phyloP scores from a whole-genome alignment of 23 tunicate species.

The Botrylloides violaceus region DNA sequence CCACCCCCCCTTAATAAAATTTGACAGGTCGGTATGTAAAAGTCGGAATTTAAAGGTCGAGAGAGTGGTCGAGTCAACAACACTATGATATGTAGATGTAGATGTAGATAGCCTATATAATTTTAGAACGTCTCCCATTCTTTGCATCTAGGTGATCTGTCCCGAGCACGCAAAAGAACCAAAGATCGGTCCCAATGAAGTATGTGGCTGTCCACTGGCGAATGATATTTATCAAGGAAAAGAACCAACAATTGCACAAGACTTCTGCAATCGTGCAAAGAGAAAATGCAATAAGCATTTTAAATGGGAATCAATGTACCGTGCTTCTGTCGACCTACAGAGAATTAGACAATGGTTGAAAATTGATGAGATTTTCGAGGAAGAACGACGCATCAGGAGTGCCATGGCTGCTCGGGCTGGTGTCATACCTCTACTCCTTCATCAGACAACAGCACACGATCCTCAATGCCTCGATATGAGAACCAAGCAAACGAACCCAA shows the following conservation, averaged over 20 bases:
- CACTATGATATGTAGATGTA: not conserved
- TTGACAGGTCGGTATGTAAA: too few species aligned
- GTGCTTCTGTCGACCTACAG: slow-evolving; percentile 88
- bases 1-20: not conserved
- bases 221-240: slow-evolving; percentile 48
- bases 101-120: not conserved
- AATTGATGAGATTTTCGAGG: slow-evolving; percentile 91
- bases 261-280: slow-evolving; percentile 64
- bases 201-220: slow-evolving; percentile 77
- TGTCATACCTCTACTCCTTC: slow-evolving; percentile 67
- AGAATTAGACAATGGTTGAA: slow-evolving; percentile 89
- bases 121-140: not conserved
- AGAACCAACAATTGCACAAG: slow-evolving; percentile 32
- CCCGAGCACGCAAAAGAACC: slow-evolving; percentile 92
- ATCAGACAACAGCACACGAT: slow-evolving; percentile 77
- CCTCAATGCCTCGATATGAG: slow-evolving; percentile 67
- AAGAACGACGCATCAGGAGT: slow-evolving; percentile 68
- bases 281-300: slow-evolving; percentile 73
- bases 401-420: slow-evolving; percentile 84
- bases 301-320: slow-evolving; percentile 88
- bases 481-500: slow-evolving; percentile 65
- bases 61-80: too few species aligned
- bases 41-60: too few species aligned
- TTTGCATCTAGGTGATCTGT: slow-evolving; percentile 51
- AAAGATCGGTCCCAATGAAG: slow-evolving; percentile 65